Percentiles rank a stretch among this genome's conserved stretches.
These are phyloP conservation scores for Diogma glabrata DNA, from an alignment of 2,888 invertebrate genomes.

Conservation along the genomic window DNA sequence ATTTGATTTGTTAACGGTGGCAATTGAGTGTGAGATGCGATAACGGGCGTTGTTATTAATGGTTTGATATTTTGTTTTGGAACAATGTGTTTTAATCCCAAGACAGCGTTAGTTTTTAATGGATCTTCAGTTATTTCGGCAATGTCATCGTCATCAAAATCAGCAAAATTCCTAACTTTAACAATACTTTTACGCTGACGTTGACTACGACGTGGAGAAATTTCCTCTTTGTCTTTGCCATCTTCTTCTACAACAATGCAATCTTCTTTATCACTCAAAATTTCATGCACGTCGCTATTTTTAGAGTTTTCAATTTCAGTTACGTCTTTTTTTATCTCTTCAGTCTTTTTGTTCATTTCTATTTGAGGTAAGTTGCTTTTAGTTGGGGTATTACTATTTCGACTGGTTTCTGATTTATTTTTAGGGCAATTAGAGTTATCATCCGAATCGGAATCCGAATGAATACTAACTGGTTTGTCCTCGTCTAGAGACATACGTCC, in stretches of 20 bases:
- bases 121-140: conserved; percentile 42
- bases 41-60: conserved; percentile 10
- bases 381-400: conserved; percentile 15
- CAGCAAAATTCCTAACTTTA: conserved; percentile 26
- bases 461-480: conserved; percentile 36
- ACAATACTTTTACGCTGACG: conserved; percentile 36
- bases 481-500: conserved; percentile 13
- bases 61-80: not conserved
- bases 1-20: conserved; percentile 18
- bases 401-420: conserved; percentile 10
- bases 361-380: conserved; percentile 9
- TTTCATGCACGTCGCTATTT: conserved; percentile 37
- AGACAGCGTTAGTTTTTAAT: conserved; percentile 33
- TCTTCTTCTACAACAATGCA: conserved; percentile 43
- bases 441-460: conserved; percentile 35
- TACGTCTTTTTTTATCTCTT: conserved; percentile 17
- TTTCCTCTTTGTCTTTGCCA: conserved; percentile 34
- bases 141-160: conserved; percentile 39
- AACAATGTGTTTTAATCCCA: no score
- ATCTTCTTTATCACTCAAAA: conserved; percentile 40
- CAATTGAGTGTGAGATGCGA: no score
- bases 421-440: conserved; percentile 7
- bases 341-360: conserved; percentile 11
- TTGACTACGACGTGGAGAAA: conserved; percentile 20
- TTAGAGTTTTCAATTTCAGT: conserved; percentile 16